Evolutionary conservation across 2,888 invertebrate species (phyloP), one percentile per base, ranked within the genome.

Genomic region (Phaedon cochleariae): DNA sequence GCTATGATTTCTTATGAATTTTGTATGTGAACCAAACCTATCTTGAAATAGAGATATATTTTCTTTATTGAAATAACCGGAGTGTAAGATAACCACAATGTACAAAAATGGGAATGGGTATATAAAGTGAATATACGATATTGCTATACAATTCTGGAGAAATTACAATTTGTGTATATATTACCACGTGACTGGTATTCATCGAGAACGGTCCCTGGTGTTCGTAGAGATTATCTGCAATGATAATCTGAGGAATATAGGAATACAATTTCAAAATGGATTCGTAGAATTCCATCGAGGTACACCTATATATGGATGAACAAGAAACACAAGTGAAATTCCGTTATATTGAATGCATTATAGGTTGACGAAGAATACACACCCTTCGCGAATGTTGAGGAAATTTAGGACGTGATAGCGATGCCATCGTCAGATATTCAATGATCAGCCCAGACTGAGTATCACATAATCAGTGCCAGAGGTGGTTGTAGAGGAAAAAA

Each of bases 401-500:
- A 34, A 7, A 4, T 34, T 34, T 10, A 41, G 41, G 41, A 41
- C 41, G 41, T 41, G 41, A 41, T 41, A n/a, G 1, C 15, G 41
- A 41, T 41, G 41, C 41, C 15, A 41, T 9, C 34, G 12, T 9
- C 34, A 34, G 34, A 26, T 26, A 26, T 5, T 26, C 26, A 26
- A 26, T 26, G n/a, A 26, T 26, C 26, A 26, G 26, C 7, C 4
- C 7, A 3, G 4, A 3, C 26, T 26, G 26, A 34, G 34, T 34
- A 9, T 34, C 12, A 9, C 12, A 12, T 9, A 34, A 34, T 34
- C 34, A 34, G 12, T 34, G 34, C 12, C 2, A 41, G 7, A 26
- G 26, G 26, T 26, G 41, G 15, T 15, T 41, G 41, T 41, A 22
- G 21, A 29, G 15, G 15, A 34, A 59, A 60, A 60, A 49, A 57